Conservation (phyloP, 1,140 invertebrate genomes). For the Phenacoccus solenopsis region DNA sequence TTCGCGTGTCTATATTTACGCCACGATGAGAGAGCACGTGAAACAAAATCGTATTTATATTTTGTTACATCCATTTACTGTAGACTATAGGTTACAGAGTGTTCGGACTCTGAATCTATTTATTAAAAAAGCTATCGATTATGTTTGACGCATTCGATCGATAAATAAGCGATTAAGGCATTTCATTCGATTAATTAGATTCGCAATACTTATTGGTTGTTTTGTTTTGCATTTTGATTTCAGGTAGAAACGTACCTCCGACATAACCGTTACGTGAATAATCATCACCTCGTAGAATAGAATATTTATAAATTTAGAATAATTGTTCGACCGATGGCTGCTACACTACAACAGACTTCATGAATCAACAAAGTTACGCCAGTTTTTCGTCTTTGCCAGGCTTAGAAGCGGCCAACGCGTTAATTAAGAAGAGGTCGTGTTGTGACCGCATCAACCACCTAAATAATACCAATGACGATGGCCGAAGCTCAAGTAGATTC, state of each 20-base stretch:
- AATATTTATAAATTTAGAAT: neutral
- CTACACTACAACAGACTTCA: neutral
- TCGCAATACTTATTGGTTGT: too few relatives aligned
- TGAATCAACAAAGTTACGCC: slow-evolving; percentile 7
- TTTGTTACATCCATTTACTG: too few relatives aligned
- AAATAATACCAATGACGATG: slow-evolving; percentile 42
- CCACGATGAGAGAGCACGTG: too few relatives aligned
- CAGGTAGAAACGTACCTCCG: slow-evolving; percentile 7
- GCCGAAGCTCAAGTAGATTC: slow-evolving; percentile 46
- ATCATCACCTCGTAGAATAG: neutral
- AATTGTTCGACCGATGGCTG: neutral
- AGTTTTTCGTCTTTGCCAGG: neutral
- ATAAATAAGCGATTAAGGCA: too few relatives aligned
- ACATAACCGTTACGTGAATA: neutral
- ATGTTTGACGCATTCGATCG: too few relatives aligned
- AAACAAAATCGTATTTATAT: too few relatives aligned
- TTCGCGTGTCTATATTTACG: too few relatives aligned
- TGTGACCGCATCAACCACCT: neutral
- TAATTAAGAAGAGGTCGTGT: neutral
- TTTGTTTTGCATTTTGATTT: neutral
- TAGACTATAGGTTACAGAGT: too few relatives aligned
- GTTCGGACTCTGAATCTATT: too few relatives aligned
- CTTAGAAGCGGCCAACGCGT: neutral
- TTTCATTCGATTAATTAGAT: too few relatives aligned
- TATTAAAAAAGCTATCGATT: too few relatives aligned